Conservation (phyloP, 2,797 vertebrate species). For the Bovichtus diacanthus region DNA sequence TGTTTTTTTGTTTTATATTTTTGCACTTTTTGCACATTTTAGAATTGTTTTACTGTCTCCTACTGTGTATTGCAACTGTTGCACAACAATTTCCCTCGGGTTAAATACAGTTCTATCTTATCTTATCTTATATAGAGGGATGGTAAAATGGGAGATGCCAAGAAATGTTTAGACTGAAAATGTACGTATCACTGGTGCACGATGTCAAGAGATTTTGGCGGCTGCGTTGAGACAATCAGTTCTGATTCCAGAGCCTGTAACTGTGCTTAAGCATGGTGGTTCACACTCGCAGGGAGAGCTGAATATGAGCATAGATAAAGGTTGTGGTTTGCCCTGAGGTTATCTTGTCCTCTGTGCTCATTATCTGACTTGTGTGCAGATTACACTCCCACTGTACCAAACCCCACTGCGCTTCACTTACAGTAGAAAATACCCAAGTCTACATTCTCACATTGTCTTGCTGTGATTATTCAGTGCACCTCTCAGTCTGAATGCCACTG, state of each 20-base stretch:
- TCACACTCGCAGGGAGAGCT: slow-evolving; percentile 25
- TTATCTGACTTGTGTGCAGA: slow-evolving; percentile 4
- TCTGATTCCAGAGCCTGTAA: slow-evolving; percentile 1
- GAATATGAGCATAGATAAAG: slow-evolving; percentile 33
- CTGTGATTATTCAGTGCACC: background rate
- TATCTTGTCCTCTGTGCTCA: slow-evolving; percentile 7
- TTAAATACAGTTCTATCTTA: too few species aligned
- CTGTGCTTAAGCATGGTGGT: background rate
- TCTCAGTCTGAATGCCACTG: background rate
- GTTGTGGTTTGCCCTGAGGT: slow-evolving; percentile 23
- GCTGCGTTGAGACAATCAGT: background rate
- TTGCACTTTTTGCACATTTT: too few species aligned
- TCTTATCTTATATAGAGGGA: too few species aligned
- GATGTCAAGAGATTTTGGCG: background rate
- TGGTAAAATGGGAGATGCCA: background rate
- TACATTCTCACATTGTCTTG: background rate
- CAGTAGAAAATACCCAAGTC: background rate
- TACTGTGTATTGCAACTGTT: too few species aligned
- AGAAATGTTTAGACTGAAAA: background rate
- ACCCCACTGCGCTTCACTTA: background rate
- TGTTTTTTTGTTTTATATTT: too few species aligned
- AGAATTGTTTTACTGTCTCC: too few species aligned
- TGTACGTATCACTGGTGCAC: background rate
- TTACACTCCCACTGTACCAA: background rate
- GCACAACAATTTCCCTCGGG: too few species aligned